These are phyloP conservation scores for Lysiphlebus fabarum DNA, from an alignment of 1,140 invertebrate species.

Conservation along the genomic window DNA sequence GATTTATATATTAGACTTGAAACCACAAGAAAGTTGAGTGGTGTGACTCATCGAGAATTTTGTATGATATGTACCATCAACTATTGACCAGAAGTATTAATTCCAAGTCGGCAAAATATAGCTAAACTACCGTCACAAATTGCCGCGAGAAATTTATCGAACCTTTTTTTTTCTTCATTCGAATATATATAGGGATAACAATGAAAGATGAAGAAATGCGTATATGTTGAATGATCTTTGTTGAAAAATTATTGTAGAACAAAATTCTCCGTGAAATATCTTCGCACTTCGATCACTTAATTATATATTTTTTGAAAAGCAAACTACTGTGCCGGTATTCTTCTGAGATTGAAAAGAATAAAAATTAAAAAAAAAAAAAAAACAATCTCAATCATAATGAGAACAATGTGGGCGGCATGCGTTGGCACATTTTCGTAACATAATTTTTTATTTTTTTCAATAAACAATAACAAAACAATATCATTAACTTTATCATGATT, in stretches of 20 bases:
- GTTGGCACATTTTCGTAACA: conserved; percentile 3
- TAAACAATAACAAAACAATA: too few relatives aligned
- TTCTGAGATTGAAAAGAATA: neutral
- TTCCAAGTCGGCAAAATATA: neutral
- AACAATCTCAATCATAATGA: too few relatives aligned
- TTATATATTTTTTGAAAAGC: conserved; percentile 15
- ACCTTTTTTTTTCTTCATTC: neutral
- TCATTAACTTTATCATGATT: too few relatives aligned
- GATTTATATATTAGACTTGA: conserved; percentile 12
- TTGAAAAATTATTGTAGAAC: conserved; percentile 3
- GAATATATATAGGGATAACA: conserved; percentile 15
- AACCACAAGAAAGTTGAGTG: neutral
- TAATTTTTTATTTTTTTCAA: neutral
- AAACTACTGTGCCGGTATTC: neutral
- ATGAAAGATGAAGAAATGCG: conserved; percentile 18
- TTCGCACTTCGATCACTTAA: conserved; percentile 33
- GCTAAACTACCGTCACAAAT: conserved; percentile 24
- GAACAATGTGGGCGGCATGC: neutral
- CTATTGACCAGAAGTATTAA: neutral
- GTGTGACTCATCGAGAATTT: conserved; percentile 23
- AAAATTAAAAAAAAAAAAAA: too few relatives aligned
- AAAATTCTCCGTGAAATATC: conserved; percentile 38
- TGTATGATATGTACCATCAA: neutral
- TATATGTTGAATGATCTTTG: conserved; percentile 11
- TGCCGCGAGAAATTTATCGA: conserved; percentile 20